phyloP scores from a whole-genome alignment of 2,888 invertebrate genomes.

The Lycaena phlaeas region DNA sequence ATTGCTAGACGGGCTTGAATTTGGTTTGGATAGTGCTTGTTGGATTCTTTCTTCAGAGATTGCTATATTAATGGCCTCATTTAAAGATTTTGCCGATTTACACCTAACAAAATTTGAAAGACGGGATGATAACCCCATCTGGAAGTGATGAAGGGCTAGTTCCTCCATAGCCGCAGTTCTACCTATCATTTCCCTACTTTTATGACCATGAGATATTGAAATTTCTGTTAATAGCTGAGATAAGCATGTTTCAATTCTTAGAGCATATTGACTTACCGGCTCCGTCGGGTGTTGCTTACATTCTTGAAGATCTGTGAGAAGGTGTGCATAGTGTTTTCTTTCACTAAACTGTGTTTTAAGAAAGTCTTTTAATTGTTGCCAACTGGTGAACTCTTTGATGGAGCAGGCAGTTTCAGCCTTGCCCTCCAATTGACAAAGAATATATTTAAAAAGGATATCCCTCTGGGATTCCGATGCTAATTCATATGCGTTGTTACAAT shows the following conservation, averaged over 20 bases:
- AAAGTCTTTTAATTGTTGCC: not conserved
- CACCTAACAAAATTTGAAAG: not conserved
- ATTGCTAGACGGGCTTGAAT: not conserved
- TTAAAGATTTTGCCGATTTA: not conserved
- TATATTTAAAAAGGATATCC: not conserved
- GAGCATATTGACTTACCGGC: slow-evolving; percentile 20
- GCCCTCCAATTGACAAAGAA: not conserved
- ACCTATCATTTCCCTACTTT: not conserved
- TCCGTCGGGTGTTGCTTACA: slow-evolving; percentile 17
- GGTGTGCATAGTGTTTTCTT: not conserved
- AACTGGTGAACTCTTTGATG: not conserved
- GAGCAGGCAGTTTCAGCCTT: not conserved
- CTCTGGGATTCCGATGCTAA: not conserved
- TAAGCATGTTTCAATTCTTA: slow-evolving; percentile 21
- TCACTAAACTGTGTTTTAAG: not conserved
- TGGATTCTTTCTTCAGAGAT: not conserved
- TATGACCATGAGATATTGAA: not conserved
- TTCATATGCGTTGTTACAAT: not conserved
- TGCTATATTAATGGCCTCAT: not conserved
- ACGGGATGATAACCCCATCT: not conserved
- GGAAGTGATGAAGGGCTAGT: too few species aligned
- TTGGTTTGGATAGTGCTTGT: not conserved
- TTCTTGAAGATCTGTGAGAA: not conserved
- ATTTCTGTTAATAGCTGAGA: slow-evolving; percentile 13
- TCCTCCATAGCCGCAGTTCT: not conserved